Evolutionary conservation across 2,113 vertebrate species (phyloP), one percentile per base, ranked within the genome.

Genomic region (Pelvicachromis taeniatus): DNA sequence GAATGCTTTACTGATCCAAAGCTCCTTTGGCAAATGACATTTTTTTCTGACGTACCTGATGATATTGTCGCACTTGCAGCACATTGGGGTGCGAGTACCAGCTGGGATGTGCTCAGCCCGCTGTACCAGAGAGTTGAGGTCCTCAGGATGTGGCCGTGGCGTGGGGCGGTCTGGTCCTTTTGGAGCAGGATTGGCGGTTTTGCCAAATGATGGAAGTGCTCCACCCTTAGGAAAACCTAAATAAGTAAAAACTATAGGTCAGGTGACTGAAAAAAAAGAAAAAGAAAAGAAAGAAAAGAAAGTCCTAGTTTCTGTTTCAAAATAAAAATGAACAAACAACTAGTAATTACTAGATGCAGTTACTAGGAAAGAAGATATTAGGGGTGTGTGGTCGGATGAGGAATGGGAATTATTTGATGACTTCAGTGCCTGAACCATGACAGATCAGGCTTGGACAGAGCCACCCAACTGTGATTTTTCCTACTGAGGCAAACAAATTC

Each of bases 21-120:
- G 13, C 42, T 40, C 4, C 9, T 29, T 38, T 17, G 5, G 8
- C 9, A 1, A 50, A 55, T n/a, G n/a, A n/a, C n/a, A n/a, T 26
- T 35, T 50, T 55, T 45, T 35, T 16, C 16, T 63, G 5, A 12
- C 48, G 10, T 91, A 99, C 99, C 99, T 97, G 85, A 99, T 99
- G 88, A 99, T 96, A 70, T 95, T 96, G 93, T 97, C 96, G 89
- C 99, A 99, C 84, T 97, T 96, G 1, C 94, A 97, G 68, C 99
- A 99, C 98, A 99, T 97, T 0, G 99, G 98, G 4, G 99, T 99
- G 19, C 98, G 97, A 1, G 96, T 99, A 21, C 97, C 98, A 0
- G 98, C 98, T 0, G 98, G 98, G 85, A 99, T 98, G 87, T 99
- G 98, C 92, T 99, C 98, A 0, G 98, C 98, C 83, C 96, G 95